These are phyloP conservation scores for Platalea minor DNA, from an alignment of 2,797 vertebrate genomes.

Conservation along the genomic window DNA sequence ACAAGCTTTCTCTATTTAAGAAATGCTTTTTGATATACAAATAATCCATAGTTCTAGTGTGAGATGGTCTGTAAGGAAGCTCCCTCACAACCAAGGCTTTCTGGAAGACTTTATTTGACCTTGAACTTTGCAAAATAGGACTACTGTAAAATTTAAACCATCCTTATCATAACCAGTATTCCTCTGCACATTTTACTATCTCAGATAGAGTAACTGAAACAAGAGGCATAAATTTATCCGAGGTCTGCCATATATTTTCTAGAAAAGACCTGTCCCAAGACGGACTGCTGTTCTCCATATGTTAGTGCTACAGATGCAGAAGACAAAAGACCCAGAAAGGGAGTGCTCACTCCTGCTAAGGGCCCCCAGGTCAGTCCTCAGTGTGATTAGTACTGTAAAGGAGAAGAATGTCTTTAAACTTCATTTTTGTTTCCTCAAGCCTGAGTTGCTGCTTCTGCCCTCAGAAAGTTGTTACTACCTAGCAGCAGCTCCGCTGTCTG, in stretches of 20 bases:
- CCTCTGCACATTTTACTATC: neutral
- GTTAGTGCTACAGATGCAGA: neutral
- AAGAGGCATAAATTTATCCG: neutral
- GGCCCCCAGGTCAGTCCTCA: neutral
- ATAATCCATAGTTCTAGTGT: neutral
- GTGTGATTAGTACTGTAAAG: neutral
- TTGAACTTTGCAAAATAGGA: neutral
- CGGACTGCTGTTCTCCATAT: fast-evolving
- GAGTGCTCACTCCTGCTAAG: neutral
- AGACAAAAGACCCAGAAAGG: neutral
- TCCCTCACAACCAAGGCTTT: neutral
- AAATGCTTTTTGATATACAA: neutral
- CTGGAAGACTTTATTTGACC: neutral
- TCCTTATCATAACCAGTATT: neutral
- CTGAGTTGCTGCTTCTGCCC: neutral
- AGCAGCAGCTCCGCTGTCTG: neutral
- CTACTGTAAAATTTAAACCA: neutral
- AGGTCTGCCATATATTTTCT: neutral
- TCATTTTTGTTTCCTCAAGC: neutral
- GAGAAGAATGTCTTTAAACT: neutral
- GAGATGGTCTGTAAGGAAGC: neutral
- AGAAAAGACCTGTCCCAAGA: neutral
- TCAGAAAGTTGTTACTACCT: neutral
- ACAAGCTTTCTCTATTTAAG: neutral
- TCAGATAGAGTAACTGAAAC: neutral